Evolutionary conservation across 2,888 invertebrate species (phyloP), one percentile per base, ranked within the genome.

Genomic region (Amiota minor): DNA sequence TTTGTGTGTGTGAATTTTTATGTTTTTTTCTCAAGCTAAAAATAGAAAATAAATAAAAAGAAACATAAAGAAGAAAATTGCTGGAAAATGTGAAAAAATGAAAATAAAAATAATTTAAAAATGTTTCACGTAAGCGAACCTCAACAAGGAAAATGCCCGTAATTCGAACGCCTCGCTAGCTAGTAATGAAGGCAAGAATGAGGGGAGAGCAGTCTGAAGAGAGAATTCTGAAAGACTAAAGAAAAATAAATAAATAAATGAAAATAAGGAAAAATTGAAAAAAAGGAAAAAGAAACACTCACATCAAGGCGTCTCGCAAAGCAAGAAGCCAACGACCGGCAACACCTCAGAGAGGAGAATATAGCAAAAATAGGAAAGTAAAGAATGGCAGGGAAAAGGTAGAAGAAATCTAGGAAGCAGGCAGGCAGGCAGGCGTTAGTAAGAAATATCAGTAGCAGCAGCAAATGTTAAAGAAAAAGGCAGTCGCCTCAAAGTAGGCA

Each of bases 91-190:
- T n/a, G 53, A 6, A 47, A 49, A 49, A 65, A 16, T 49, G 18
- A 18, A 18, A 16, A n/a, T 12, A 18, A 65, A 65, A 65, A 65
- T 61, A 23, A 61, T 23, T 61, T 61, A 61, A 23, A 47, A 65
- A 49, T 65, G 12, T 16, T 62, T 16, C 65, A 65, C 65, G 35
- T 65, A 65, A 65, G 65, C 65, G 12, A 65, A 65, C 46, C 64
- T 61, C 53, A 53, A 16, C 16, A 16, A 35, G 35, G 35, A 35
- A 35, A 35, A 35, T 35, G 35, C 35, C 35, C 6, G 83, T 85
- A 83, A 86, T 85, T 83, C 83, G 82, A 85, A 83, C 83, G 83
- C 83, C 80, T 78, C 78, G 75, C 78, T 78, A 76, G 77, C 76
- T 79, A 75, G 80, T 78, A 78, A 75, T 78, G 81, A 74, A 65